phyloP scores from a whole-genome alignment of 2,113 vertebrate genomes.

The Nipponia nippon region DNA sequence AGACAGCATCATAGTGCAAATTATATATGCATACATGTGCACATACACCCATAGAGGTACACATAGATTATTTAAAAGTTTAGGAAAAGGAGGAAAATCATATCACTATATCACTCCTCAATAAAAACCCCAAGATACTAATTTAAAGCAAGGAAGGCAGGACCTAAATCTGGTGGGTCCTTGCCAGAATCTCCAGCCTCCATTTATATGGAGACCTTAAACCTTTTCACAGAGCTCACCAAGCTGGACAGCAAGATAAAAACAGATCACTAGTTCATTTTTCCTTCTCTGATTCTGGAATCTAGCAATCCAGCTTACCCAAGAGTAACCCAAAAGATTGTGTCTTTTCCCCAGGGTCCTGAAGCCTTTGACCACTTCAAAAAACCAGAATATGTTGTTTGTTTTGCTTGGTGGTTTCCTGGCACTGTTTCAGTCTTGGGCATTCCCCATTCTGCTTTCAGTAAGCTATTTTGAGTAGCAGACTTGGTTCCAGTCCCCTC shows the following conservation, averaged over 20 bases:
- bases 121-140: not conserved
- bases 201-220: not conserved
- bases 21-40: not conserved
- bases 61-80: not conserved
- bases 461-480: conserved; percentile 27
- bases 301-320: not conserved
- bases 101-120: not conserved
- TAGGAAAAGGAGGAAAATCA: not conserved
- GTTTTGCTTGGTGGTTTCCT: conserved; percentile 54
- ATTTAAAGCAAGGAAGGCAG: not conserved
- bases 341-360: not conserved
- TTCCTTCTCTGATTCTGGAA: not conserved
- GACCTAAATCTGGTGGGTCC: not conserved
- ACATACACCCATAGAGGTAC: not conserved
- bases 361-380: not conserved
- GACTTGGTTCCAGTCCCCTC: not conserved
- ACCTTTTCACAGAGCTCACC: not conserved
- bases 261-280: not conserved
- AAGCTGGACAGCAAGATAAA: not conserved
- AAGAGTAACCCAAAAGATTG: not conserved
- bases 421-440: conserved; percentile 32
- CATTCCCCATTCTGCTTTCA: conserved; percentile 46
- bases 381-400: not conserved
- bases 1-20: not conserved
- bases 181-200: not conserved